Percentiles rank a stretch among this genome's conserved stretches.
phyloP scores from a whole-genome alignment of 2,888 invertebrate genomes.

The Eueremaeus valkanovi region DNA sequence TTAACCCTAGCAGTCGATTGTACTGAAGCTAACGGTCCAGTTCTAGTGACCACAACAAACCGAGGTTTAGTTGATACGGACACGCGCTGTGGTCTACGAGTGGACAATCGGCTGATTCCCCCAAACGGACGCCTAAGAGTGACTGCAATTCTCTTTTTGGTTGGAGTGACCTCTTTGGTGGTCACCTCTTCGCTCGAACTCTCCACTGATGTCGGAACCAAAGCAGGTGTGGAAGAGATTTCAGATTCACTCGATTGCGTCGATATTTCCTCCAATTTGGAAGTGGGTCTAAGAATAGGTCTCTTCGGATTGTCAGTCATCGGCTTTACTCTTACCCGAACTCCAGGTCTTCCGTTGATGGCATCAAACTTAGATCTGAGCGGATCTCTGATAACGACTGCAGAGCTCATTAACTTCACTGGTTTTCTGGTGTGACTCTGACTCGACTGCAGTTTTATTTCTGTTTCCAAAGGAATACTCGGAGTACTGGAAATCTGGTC shows the following conservation, averaged over 20 bases:
- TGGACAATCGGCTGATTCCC: constrained; percentile 32
- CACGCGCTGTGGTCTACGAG: constrained; percentile 29
- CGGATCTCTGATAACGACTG: constrained; percentile 33
- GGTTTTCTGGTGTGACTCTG: constrained; percentile 29
- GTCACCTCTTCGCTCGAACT: background rate
- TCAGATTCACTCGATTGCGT: background rate
- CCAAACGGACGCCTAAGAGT: constrained; percentile 26
- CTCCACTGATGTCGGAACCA: background rate
- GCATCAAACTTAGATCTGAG: constrained; percentile 35
- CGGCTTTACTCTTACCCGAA: constrained; percentile 44
- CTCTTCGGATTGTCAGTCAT: constrained; percentile 30
- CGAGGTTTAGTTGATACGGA: constrained; percentile 32
- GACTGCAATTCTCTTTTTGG: constrained; percentile 21
- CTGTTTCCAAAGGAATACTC: constrained; percentile 17
- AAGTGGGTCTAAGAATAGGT: constrained; percentile 26
- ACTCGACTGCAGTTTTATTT: constrained; percentile 7
- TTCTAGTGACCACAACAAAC: constrained; percentile 38
- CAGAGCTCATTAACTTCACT: constrained; percentile 34
- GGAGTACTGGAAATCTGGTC: constrained; percentile 7
- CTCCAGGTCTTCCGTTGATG: constrained; percentile 44
- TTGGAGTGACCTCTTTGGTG: background rate
- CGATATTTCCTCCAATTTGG: background rate
- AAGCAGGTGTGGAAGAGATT: background rate
- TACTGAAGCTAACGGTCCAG: constrained; percentile 10
- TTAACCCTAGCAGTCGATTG: constrained; percentile 41